Conservation (phyloP, 30 jellyfish, hydroid and myxozoan species). For the Aurelia sp. region DNA sequence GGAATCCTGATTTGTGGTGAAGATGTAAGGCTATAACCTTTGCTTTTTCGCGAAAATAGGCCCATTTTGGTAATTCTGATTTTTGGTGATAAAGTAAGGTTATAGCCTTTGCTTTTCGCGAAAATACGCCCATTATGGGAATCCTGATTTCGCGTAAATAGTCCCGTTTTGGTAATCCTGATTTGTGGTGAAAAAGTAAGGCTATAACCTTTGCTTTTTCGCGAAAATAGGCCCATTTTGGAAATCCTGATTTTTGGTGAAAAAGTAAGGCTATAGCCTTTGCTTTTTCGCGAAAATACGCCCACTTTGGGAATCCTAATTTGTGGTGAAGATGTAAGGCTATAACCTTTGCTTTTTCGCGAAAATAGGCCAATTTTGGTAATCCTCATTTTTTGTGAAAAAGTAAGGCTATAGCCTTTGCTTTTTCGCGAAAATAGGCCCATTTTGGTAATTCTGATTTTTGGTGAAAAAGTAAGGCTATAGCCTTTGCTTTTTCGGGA, state of each 20-base stretch:
- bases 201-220: not conserved
- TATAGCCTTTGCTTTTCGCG: too few species aligned
- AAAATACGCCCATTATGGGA: not conserved
- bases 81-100: too few species aligned
- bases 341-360: not conserved
- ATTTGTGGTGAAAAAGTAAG: not conserved
- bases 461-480: not conserved
- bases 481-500: not conserved
- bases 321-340: not conserved
- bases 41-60: too few species aligned
- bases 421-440: not conserved
- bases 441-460: not conserved
- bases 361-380: not conserved
- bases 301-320: too few species aligned
- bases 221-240: not conserved
- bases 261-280: not conserved
- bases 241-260: not conserved
- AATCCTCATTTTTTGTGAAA: not conserved
- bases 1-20: not conserved
- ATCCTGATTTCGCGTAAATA: not conserved
- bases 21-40: too few species aligned
- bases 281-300: not conserved
- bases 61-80: too few species aligned
- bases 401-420: constrained; percentile 5
- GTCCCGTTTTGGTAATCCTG: too few species aligned